These are phyloP conservation scores for Zeuzera pyrina DNA, from an alignment of 2,888 invertebrate species.

Conservation along the genomic window DNA sequence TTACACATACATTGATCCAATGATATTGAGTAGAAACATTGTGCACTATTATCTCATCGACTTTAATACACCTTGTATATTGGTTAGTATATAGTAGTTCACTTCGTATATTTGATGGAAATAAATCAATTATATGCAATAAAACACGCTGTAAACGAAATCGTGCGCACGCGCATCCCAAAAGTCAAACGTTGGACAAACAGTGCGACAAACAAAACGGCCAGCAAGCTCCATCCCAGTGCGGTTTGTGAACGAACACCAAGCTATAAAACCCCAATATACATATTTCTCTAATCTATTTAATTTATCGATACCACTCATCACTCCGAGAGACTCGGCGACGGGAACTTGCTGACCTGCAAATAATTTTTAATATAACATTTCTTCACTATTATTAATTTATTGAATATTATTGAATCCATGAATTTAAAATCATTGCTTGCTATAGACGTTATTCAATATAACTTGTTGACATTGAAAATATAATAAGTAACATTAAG, in stretches of 20 bases:
- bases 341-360: slow-evolving; percentile 68
- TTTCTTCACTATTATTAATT: too few relatives aligned
- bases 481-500: too few relatives aligned
- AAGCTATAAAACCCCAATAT: slow-evolving; percentile 23
- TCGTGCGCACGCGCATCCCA: slow-evolving; percentile 1
- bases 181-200: slow-evolving; percentile 14
- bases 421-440: too few relatives aligned
- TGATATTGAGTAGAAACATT: too few relatives aligned
- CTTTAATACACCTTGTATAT: too few relatives aligned
- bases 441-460: too few relatives aligned
- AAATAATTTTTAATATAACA: slow-evolving; percentile 25
- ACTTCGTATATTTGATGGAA: too few relatives aligned
- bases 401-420: too few relatives aligned
- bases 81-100: too few relatives aligned
- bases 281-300: slow-evolving; percentile 4
- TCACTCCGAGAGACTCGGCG: slow-evolving; percentile 62
- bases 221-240: slow-evolving; percentile 64
- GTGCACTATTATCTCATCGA: too few relatives aligned
- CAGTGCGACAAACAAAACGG: slow-evolving; percentile 20
- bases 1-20: too few relatives aligned
- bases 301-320: slow-evolving; percentile 49
- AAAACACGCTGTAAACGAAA: not conserved
- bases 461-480: too few relatives aligned
- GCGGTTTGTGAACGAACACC: slow-evolving; percentile 35
- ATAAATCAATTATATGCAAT: not conserved